A percentile compares a stretch with the other conserved stretches of the same genome.
Evolutionary conservation across 2,888 invertebrate species (phyloP).

Genomic region (Leptarthrus brevirostris): DNA sequence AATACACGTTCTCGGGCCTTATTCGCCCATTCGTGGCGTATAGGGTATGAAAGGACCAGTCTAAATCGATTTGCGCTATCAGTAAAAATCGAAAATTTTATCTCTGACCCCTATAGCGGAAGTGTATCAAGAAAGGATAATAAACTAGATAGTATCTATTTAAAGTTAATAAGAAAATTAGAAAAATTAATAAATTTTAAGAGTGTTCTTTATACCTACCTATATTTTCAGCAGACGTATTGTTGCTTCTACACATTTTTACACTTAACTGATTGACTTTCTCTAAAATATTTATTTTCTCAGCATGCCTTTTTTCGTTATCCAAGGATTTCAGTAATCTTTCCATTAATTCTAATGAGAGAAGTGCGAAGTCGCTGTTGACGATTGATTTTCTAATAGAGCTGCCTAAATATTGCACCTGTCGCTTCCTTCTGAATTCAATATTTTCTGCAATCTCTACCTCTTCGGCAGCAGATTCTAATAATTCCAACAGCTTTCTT

Average conservation of each 20-base stretch:
- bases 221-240: neutral
- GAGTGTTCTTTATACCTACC: constrained; percentile 21
- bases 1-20: too few relatives aligned
- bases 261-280: constrained; percentile 2
- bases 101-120: too few relatives aligned
- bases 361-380: constrained; percentile 10
- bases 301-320: neutral
- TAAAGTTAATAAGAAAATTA: too few relatives aligned
- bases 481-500: constrained; percentile 2
- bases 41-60: too few relatives aligned
- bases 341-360: constrained; percentile 21
- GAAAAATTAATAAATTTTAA: too few relatives aligned
- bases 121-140: too few relatives aligned
- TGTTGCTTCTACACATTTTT: constrained; percentile 35
- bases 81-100: too few relatives aligned
- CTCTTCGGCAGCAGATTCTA: constrained; percentile 23
- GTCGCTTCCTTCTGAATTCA: constrained; percentile 8
- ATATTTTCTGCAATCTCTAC: neutral
- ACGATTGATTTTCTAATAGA: neutral
- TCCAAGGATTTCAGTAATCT: neutral
- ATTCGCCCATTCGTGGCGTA: too few relatives aligned
- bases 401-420: neutral
- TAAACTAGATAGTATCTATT: too few relatives aligned
- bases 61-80: too few relatives aligned
- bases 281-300: neutral